A percentile compares a stretch with the other conserved stretches of the same genome.
phyloP scores from a whole-genome alignment of 2,797 vertebrate genomes.

The Cuculus canorus region DNA sequence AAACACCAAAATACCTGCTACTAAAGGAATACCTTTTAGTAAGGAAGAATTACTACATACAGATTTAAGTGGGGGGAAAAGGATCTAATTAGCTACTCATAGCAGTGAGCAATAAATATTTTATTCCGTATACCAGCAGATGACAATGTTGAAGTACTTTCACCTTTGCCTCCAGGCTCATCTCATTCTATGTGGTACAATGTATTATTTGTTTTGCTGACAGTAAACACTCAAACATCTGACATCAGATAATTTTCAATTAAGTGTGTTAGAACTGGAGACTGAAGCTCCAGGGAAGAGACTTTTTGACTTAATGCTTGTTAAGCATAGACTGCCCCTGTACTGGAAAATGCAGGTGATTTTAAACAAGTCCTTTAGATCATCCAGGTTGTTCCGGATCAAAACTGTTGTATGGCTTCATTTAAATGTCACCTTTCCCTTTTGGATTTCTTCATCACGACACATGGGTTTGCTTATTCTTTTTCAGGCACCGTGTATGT shows the following conservation, averaged over 20 bases:
- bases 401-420: not conserved
- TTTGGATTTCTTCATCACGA: not conserved
- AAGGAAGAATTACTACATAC: not conserved
- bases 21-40: not conserved
- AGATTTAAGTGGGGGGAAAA: not conserved
- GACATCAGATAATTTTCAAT: conserved; percentile 73
- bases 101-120: conserved; percentile 44
- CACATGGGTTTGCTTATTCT: not conserved
- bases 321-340: conserved; percentile 6
- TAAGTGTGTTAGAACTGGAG: conserved; percentile 52
- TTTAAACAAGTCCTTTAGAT: not conserved
- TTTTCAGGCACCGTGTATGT: not conserved
- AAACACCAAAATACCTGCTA: not conserved
- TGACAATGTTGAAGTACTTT: not conserved
- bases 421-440: not conserved
- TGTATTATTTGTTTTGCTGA: conserved; percentile 66
- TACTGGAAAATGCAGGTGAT: not conserved
- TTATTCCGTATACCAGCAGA: not conserved
- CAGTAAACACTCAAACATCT: conserved; percentile 58
- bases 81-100: not conserved
- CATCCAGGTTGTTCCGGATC: not conserved
- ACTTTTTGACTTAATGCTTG: conserved; percentile 33
- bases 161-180: conserved; percentile 22
- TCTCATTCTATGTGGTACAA: not conserved
- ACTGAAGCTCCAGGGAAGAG: conserved; percentile 57